Percentiles rank a stretch among this genome's conserved stretches.
Evolutionary conservation across 2,113 vertebrate genomes (phyloP).

Genomic region (Ursus arctos): DNA sequence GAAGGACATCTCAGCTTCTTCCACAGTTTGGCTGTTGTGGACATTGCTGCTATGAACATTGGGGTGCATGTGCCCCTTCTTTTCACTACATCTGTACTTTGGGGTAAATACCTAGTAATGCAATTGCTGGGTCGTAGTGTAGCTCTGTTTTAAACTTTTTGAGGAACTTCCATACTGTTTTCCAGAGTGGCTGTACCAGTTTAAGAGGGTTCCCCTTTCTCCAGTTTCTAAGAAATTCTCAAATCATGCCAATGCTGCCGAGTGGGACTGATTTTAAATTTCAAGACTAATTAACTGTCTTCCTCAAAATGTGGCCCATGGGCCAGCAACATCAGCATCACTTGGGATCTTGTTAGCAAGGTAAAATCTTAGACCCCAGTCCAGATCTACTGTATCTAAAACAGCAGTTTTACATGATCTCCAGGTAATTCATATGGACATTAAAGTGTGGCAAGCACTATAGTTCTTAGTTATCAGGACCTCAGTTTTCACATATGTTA

Average conservation of each 20-base stretch:
- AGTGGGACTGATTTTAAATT: neutral
- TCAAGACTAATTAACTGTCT: neutral
- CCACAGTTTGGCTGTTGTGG: too few relatives aligned
- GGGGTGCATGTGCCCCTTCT: too few relatives aligned
- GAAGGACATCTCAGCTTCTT: too few relatives aligned
- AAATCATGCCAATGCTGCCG: neutral
- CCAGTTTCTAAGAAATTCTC: neutral
- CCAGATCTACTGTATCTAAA: neutral
- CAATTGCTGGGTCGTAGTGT: too few relatives aligned
- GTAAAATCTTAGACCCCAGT: neutral
- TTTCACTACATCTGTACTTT: too few relatives aligned
- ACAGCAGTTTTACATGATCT: neutral
- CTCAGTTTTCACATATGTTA: slow-evolving; percentile 13
- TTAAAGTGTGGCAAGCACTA: neutral
- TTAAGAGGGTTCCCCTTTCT: too few relatives aligned
- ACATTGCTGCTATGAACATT: too few relatives aligned
- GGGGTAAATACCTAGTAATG: too few relatives aligned
- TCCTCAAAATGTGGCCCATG: neutral
- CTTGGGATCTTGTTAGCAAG: neutral
- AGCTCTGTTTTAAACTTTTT: too few relatives aligned
- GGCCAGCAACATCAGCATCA: neutral
- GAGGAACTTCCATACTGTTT: too few relatives aligned
- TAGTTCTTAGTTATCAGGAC: neutral
- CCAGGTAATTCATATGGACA: neutral
- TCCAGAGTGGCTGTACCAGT: too few relatives aligned